Evolutionary conservation across 1,140 invertebrate genomes (phyloP), one percentile per base, ranked within the genome.

Genomic region (Drosophila ananassae): DNA sequence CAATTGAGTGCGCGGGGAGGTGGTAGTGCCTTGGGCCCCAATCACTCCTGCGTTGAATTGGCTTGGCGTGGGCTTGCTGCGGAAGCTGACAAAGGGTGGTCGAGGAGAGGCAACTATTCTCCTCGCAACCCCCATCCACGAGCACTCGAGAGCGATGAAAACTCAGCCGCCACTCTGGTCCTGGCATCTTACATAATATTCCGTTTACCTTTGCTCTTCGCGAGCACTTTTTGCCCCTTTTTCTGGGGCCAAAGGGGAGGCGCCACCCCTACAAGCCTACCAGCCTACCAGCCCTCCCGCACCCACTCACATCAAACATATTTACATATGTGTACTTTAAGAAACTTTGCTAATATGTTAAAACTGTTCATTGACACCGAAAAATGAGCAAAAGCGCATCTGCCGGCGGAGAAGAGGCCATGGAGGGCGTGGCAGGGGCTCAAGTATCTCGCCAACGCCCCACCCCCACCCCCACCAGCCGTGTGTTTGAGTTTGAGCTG

Each of bases 311-410:
- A 87, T 89, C 79, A 87, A 89, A 89, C 76, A 89, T 87, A 87
- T 87, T 89, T 89, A n/a, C n/a, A n/a, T n/a, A 74, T 77, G 73
- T 87, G 84, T 89, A 89, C 84, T 89, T 89, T 87, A 79, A 73
- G 84, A 89, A 89, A 89, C 83, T 89, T 89, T 89, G 76, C 83
- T 89, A 89, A 89, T 89, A 89, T 89, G 83, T 89, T 89, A 89
- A 89, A 89, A 89, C 83, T 89, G 83, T 89, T 89, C 83, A 89
- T 89, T 89, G 83, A 89, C 83, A 89, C 83, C 83, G 69, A 89
- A 89, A 89, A 85, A 81, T 87, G 78, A 85, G 78, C 81, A 85
- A 82, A 87, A 87, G 68, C 82, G 68, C 81, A 75, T 74, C 48
- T 21, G 41, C 7, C n/a, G 13, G 21, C 32, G 32, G 17, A 13